Percentiles rank a stretch among this genome's conserved stretches.
phyloP scores from a whole-genome alignment of 1,140 invertebrate species.

The Drosophila lowei region DNA sequence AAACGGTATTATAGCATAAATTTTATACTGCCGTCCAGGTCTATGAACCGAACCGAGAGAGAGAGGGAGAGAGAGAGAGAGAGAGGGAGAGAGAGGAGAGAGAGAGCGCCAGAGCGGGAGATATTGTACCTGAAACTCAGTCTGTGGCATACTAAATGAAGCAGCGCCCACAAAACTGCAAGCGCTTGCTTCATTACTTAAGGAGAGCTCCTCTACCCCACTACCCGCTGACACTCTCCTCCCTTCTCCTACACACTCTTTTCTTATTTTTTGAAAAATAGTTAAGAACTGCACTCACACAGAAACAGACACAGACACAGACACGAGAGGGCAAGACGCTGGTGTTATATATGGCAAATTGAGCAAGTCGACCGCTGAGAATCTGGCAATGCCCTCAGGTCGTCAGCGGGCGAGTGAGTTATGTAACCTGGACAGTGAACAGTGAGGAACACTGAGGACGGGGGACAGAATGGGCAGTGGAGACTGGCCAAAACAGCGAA shows the following conservation, averaged over 20 bases:
- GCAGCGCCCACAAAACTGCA: conserved; percentile 77
- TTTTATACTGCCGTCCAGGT: conserved; percentile 77
- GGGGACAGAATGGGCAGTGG: not conserved
- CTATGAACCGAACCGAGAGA: conserved; percentile 53
- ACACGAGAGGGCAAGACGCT: conserved; percentile 7
- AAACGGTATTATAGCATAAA: conserved; percentile 76
- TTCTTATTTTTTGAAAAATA: conserved; percentile 67
- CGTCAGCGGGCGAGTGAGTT: conserved; percentile 66
- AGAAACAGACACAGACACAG: not conserved
- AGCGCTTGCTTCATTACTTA: conserved; percentile 76
- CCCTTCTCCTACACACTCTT: not conserved
- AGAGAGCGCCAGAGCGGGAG: not conserved
- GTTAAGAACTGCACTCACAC: conserved; percentile 57
- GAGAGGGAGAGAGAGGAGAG: not conserved
- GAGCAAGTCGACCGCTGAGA: conserved; percentile 74
- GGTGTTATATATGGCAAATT: conserved; percentile 78
- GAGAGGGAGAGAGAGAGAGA: conserved; percentile 1
- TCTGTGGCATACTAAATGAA: conserved; percentile 73
- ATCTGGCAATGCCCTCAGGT: conserved; percentile 73
- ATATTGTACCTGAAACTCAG: conserved; percentile 30
- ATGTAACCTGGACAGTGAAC: conserved; percentile 64
- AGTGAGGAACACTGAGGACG: conserved; percentile 26
- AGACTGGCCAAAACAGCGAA: conserved; percentile 52
- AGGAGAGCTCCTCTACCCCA: not conserved
- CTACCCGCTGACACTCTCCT: not conserved